phyloP scores from a whole-genome alignment of 2,797 vertebrate genomes.

The Chromobotia macracanthus region DNA sequence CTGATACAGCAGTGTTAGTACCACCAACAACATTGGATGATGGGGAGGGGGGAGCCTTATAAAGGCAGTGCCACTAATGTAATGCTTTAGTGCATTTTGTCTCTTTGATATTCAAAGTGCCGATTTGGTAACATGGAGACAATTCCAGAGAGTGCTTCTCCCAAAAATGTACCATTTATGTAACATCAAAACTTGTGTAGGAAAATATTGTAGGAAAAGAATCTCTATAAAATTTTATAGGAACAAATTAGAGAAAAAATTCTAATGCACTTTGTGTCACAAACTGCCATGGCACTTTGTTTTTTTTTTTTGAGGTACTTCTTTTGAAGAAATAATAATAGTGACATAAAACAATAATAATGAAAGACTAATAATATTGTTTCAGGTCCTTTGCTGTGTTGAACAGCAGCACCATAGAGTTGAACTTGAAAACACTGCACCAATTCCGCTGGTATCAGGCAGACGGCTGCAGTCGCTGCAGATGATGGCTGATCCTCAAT shows the following conservation, averaged over 20 bases:
- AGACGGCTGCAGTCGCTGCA: slow-evolving; percentile 44
- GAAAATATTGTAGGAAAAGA: slow-evolving; percentile 51
- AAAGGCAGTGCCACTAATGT: slow-evolving; percentile 81
- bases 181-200: slow-evolving; percentile 56
- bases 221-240: slow-evolving; percentile 45
- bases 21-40: slow-evolving; percentile 78
- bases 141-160: slow-evolving; percentile 67
- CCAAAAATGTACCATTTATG: slow-evolving; percentile 57
- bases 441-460: slow-evolving; percentile 74
- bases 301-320: slow-evolving; percentile 82
- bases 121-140: slow-evolving; percentile 83
- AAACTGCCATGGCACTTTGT: slow-evolving; percentile 80
- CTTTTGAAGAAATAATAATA: slow-evolving; percentile 68
- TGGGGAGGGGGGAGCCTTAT: slow-evolving; percentile 60
- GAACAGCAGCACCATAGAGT: slow-evolving; percentile 95
- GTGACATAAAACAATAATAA: no score
- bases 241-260: slow-evolving; percentile 56
- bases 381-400: slow-evolving; percentile 80
- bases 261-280: slow-evolving; percentile 77
- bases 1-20: slow-evolving; percentile 90
- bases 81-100: slow-evolving; percentile 90
- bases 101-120: slow-evolving; percentile 87
- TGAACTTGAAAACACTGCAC: slow-evolving; percentile 81
- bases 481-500: slow-evolving; percentile 47
- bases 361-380: slow-evolving; percentile 68